Conservation (phyloP, 2,113 vertebrate species). For the Hystrix cristata region DNA sequence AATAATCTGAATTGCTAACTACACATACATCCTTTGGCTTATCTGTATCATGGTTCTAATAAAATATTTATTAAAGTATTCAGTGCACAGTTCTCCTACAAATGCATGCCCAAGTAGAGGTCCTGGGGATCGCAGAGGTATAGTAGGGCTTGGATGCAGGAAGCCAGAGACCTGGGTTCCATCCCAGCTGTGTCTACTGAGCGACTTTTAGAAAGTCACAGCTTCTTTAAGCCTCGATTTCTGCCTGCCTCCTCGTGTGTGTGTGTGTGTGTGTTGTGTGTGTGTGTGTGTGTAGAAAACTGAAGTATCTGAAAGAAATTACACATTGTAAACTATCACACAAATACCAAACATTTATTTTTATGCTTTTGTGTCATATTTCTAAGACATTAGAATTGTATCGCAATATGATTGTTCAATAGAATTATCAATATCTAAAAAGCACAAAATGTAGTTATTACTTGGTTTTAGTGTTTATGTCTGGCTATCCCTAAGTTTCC, state of each 20-base stretch:
- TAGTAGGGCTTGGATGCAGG: accelerated
- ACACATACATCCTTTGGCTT: not conserved
- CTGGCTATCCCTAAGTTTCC: not conserved
- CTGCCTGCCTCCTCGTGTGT: not conserved
- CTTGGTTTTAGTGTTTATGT: not conserved
- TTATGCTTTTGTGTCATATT: not conserved
- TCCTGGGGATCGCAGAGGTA: accelerated
- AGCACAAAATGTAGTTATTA: not conserved
- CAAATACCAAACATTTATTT: not conserved
- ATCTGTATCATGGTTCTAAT: not conserved
- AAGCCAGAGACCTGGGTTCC: accelerated
- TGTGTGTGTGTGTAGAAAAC: no score
- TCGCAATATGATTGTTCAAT: not conserved
- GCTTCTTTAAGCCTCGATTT: not conserved
- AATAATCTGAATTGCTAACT: not conserved
- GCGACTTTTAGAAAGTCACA: not conserved
- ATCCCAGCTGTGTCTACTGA: no score
- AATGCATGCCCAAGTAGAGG: accelerated
- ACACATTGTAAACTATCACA: not conserved
- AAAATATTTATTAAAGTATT: not conserved
- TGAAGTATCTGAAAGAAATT: not conserved
- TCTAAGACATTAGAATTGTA: not conserved
- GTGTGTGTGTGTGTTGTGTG: not conserved
- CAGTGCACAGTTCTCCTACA: not conserved
- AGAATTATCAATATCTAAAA: not conserved